A percentile compares a stretch with the other conserved stretches of the same genome.
These are phyloP conservation scores for Tanypteryx hageni DNA, from an alignment of 2,888 invertebrate species.

Conservation along the genomic window DNA sequence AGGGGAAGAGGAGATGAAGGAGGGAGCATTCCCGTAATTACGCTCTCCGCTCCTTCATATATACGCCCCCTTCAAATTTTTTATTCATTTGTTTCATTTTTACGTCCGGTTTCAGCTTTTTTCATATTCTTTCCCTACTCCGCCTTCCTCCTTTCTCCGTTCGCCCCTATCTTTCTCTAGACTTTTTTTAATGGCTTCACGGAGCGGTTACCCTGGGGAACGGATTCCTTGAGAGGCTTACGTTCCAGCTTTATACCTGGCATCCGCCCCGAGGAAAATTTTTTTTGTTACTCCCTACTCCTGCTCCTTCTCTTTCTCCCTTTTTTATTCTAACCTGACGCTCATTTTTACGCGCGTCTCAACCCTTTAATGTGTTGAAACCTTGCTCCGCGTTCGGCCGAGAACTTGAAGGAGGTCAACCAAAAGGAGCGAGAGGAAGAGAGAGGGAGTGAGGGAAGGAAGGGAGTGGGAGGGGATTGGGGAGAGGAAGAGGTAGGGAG, in stretches of 20 bases:
- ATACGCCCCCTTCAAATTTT: not conserved
- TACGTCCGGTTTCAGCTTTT: not conserved
- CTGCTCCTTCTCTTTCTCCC: not conserved
- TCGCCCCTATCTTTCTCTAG: not conserved
- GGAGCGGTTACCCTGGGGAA: conserved; percentile 48
- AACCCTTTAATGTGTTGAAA: conserved; percentile 4
- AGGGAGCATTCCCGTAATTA: not conserved
- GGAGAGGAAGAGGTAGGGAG: not conserved
- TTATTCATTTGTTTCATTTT: not conserved
- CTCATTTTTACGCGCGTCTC: not conserved
- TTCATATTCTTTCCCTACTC: not conserved
- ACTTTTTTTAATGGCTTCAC: conserved; percentile 11
- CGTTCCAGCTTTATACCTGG: conserved; percentile 53
- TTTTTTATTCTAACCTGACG: not conserved
- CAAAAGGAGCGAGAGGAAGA: not conserved
- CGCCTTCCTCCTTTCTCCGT: not conserved
- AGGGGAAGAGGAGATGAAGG: no score
- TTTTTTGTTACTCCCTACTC: not conserved
- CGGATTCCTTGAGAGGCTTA: conserved; percentile 61
- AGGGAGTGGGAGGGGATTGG: not conserved
- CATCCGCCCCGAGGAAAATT: not conserved
- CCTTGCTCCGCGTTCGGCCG: not conserved
- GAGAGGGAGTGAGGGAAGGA: not conserved
- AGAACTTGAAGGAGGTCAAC: not conserved
- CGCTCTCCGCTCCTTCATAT: not conserved